Evolutionary conservation across 2,888 invertebrate species (phyloP).

Genomic region (Andrena fulva): DNA sequence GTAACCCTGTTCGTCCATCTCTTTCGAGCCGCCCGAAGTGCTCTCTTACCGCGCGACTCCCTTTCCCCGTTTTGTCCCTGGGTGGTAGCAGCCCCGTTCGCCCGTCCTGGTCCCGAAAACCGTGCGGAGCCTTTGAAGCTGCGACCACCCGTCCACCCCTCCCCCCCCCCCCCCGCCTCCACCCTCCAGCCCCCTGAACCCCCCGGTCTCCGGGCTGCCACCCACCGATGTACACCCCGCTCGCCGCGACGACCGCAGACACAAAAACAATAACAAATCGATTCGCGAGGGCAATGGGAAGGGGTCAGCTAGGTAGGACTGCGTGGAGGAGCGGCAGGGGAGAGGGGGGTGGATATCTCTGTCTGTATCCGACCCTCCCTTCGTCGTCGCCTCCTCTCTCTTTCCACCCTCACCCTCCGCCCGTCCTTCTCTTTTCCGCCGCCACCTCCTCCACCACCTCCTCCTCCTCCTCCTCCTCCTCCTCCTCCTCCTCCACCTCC

Average conservation of each 20-base stretch:
- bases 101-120: conserved; percentile 72
- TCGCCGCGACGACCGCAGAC: conserved; percentile 82
- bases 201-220: conserved; percentile 54
- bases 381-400: conserved; percentile 46
- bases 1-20: conserved; percentile 60
- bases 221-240: conserved; percentile 69
- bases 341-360: conserved; percentile 29
- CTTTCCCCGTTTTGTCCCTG: conserved; percentile 48
- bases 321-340: conserved; percentile 57
- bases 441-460: conserved; percentile 47
- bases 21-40: conserved; percentile 57
- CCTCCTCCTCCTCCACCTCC: conserved; percentile 45
- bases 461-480: not conserved
- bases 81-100: conserved; percentile 49
- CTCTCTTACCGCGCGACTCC: conserved; percentile 51
- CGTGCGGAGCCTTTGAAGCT: conserved; percentile 63
- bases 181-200: conserved; percentile 1
- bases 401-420: not conserved
- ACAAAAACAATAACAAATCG: conserved; percentile 85
- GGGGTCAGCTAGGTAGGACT: conserved; percentile 77
- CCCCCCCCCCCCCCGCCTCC: not conserved
- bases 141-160: conserved; percentile 12
- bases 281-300: conserved; percentile 80
- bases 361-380: conserved; percentile 50
- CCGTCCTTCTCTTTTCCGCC: conserved; percentile 29